Evolutionary conservation across 2,888 invertebrate genomes (phyloP).

Genomic region (Caenorhabditis virilis): DNA sequence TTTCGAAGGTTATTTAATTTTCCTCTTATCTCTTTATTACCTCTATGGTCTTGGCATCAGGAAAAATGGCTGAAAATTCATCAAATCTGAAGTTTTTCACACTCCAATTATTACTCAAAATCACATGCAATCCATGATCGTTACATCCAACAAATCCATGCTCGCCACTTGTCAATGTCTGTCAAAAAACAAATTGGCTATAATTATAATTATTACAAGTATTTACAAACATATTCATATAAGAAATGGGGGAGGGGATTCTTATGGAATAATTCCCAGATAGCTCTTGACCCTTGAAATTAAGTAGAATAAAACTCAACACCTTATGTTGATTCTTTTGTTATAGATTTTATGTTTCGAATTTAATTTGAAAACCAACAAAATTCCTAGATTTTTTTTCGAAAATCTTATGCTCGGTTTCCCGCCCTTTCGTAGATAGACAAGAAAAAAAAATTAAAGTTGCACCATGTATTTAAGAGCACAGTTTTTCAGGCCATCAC

Average conservation of each 20-base stretch:
- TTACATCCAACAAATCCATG: constrained; percentile 32
- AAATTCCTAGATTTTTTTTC: no score
- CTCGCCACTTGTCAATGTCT: constrained; percentile 20
- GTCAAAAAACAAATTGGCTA: constrained; percentile 23
- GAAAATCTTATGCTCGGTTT: no score
- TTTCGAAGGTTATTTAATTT: background rate
- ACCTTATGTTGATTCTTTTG: no score
- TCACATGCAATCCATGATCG: constrained; percentile 39
- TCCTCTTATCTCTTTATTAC: background rate
- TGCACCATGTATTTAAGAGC: no score
- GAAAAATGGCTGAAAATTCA: constrained; percentile 15
- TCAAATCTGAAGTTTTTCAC: constrained; percentile 33
- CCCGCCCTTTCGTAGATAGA: no score
- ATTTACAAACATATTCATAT: background rate
- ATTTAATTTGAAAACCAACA: no score
- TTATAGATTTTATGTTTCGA: no score
- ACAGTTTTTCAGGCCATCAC: no score
- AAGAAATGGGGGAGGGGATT: background rate
- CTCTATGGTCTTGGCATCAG: constrained; percentile 26
- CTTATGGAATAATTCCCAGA: background rate
- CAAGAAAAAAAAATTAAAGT: no score
- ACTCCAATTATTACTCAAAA: constrained; percentile 26
- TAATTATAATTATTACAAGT: constrained; percentile 6
- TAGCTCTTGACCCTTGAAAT: background rate
- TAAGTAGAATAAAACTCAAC: no score